Evolutionary conservation across 2,113 vertebrate species (phyloP).

Genomic region (Motacilla tschutschensis): DNA sequence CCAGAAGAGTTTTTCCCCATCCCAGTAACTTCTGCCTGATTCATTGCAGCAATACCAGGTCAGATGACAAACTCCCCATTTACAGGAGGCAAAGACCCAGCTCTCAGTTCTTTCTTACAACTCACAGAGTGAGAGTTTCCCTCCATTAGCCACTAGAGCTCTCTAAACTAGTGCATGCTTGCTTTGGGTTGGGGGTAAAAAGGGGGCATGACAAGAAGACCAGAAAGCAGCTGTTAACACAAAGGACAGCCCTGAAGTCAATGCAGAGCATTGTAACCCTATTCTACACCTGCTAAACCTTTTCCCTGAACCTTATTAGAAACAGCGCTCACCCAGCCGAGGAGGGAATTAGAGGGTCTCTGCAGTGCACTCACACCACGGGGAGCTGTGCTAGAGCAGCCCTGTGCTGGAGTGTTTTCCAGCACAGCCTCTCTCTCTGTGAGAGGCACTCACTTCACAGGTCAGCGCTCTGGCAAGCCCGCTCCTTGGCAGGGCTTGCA

Average conservation of each 20-base stretch:
- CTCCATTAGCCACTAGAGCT: background rate
- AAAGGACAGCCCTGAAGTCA: background rate
- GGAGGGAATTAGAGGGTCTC: background rate
- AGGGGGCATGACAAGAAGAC: background rate
- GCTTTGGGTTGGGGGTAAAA: background rate
- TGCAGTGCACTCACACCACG: background rate
- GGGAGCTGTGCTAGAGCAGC: background rate
- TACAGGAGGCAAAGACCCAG: background rate
- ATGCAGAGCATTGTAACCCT: background rate
- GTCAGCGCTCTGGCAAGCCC: conserved; percentile 1
- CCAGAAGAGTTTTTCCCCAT: background rate
- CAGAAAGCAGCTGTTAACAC: background rate
- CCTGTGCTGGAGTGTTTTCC: background rate
- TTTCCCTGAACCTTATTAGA: background rate
- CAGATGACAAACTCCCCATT: rapidly evolving
- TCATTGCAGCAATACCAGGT: background rate
- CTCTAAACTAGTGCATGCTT: background rate
- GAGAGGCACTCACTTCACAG: conserved; percentile 9
- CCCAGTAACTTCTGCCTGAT: background rate
- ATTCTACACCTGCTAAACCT: conserved; percentile 18
- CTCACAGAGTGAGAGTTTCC: background rate
- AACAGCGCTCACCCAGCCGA: background rate
- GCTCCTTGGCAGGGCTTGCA: background rate
- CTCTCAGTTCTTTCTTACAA: background rate
- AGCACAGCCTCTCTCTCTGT: background rate